Evolutionary conservation across 2,888 invertebrate species (phyloP), one percentile per base, ranked within the genome.

Genomic region (Phyllotreta cruciferae): DNA sequence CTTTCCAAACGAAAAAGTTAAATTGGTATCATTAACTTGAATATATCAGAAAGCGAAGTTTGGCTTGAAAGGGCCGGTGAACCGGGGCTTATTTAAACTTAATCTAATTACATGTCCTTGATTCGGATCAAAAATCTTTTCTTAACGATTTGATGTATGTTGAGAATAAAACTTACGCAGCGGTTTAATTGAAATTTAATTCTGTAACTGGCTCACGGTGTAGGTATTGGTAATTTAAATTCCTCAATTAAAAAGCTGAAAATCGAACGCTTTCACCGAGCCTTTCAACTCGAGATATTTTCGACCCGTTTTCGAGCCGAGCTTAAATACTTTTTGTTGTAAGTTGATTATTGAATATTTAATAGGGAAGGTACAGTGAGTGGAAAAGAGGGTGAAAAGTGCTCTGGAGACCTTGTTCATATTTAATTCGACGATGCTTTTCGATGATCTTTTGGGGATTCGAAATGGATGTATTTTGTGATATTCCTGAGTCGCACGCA

Each of bases 21-120:
- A 57, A 57, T 57, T 57, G 49, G 10, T 57, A 49, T 39, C 57
- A 57, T 57, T 49, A 49, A 57, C 24, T 49, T 8, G 49, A 24
- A 41, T 49, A 57, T 49, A 10, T 37, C 10, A 11, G 52, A 52
- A 52, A 34, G 34, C 38, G 13, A 38, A 9, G 24, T 47, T 13
- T 47, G 9, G 47, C 47, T 47, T 14, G 24, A 24, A 24, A 47
- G 9, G 9, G 47, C 24, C 13, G 11, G 5, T 47, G 47, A 14
- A 47, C 47, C 24, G 3, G 47, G n/a, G 10, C 34, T 24, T 47
- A 10, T 44, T 24, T 24, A 4, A 24, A 24, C 24, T 24, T 4
- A 24, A 24, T 24, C 24, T 24, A 24, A 24, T 24, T 24, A 24
- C 24, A 24, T 24, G 24, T 24, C 4, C 24, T 24, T 4, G 2